Percentiles rank a stretch among this genome's conserved stretches.
These are phyloP conservation scores for Taxidea taxus DNA, from an alignment of 2,113 vertebrate genomes.

Conservation along the genomic window DNA sequence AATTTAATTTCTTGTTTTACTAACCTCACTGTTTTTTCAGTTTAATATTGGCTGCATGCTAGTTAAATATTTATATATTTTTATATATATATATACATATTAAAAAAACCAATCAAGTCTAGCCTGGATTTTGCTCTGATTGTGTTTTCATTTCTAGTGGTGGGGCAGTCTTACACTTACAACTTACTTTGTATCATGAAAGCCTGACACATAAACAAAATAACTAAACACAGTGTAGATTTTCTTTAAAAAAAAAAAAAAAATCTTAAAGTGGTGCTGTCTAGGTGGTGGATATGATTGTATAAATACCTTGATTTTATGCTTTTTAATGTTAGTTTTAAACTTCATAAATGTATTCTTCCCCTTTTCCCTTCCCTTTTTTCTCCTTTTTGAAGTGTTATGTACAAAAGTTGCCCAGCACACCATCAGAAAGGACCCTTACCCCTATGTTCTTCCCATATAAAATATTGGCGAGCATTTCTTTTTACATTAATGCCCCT, in stretches of 20 bases:
- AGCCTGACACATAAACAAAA: constrained; percentile 87
- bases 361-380: constrained; percentile 73
- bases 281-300: constrained; percentile 93
- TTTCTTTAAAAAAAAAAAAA: constrained; percentile 81
- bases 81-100: constrained; percentile 73
- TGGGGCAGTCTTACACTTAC: constrained; percentile 92
- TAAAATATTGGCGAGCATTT: constrained; percentile 84
- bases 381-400: constrained; percentile 75
- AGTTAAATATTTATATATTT: constrained; percentile 81
- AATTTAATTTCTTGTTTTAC: constrained; percentile 89
- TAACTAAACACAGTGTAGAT: constrained; percentile 91
- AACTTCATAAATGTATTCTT: constrained; percentile 80
- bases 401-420: constrained; percentile 85
- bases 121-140: constrained; percentile 95
- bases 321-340: constrained; percentile 85
- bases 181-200: constrained; percentile 85
- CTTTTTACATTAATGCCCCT: constrained; percentile 84
- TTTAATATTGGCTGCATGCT: constrained; percentile 92
- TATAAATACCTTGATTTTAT: constrained; percentile 93
- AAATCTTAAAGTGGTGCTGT: constrained; percentile 87
- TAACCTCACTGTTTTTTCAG: constrained; percentile 94
- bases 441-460: constrained; percentile 66
- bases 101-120: constrained; percentile 88
- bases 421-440: constrained; percentile 86
- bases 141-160: constrained; percentile 91